A percentile compares a stretch with the other conserved stretches of the same genome.
phyloP scores from a whole-genome alignment of 2,888 invertebrate species.

The Baccha elongata region DNA sequence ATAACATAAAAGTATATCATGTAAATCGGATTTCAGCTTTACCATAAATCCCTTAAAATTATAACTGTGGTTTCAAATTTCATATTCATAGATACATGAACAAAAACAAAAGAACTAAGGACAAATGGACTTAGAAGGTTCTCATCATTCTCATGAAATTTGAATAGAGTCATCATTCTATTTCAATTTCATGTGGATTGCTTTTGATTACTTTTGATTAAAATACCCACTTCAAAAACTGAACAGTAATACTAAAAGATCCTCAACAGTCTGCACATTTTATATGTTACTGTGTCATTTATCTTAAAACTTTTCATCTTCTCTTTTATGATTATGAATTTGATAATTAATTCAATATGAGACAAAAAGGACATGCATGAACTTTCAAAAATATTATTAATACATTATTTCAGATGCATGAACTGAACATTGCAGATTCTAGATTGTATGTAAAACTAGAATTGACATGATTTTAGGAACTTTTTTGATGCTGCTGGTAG shows the following conservation, averaged over 20 bases:
- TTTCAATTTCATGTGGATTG: slow-evolving; percentile 5
- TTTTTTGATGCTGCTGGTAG: too few relatives aligned
- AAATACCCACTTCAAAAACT: too few relatives aligned
- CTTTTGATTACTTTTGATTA: slow-evolving; percentile 60
- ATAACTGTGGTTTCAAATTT: slow-evolving; percentile 47
- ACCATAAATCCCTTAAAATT: slow-evolving; percentile 63
- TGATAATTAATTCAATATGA: slow-evolving; percentile 10
- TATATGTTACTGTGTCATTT: slow-evolving; percentile 10
- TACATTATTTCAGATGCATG: slow-evolving; percentile 48
- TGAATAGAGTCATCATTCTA: too few relatives aligned
- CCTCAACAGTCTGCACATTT: too few relatives aligned
- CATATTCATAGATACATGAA: slow-evolving; percentile 31
- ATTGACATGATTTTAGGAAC: too few relatives aligned
- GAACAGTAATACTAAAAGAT: too few relatives aligned
- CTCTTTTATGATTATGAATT: slow-evolving; percentile 12
- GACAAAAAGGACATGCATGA: slow-evolving; percentile 1
- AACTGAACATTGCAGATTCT: too few relatives aligned
- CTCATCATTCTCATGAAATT: too few relatives aligned
- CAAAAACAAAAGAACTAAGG: neutral
- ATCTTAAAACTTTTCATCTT: neutral
- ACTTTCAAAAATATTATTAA: slow-evolving; percentile 45
- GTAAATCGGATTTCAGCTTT: slow-evolving; percentile 36
- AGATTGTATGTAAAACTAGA: too few relatives aligned
- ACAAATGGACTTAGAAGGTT: too few relatives aligned
- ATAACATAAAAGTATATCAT: slow-evolving; percentile 17